Conservation (phyloP, 2,113 vertebrate genomes). For the Tupaia chinensis region DNA sequence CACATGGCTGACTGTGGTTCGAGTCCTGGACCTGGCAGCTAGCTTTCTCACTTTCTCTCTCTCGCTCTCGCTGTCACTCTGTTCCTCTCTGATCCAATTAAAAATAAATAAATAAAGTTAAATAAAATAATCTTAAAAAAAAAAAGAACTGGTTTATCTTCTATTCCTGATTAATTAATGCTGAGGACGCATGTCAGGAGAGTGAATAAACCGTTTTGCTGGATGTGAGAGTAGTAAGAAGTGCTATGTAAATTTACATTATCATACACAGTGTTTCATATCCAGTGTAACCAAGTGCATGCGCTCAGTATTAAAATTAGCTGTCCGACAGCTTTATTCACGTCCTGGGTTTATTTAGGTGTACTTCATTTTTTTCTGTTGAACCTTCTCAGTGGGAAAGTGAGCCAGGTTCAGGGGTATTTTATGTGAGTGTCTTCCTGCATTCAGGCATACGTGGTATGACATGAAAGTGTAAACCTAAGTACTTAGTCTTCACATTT, state of each 20-base stretch:
- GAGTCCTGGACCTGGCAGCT: too few species aligned
- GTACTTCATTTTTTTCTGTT: neutral
- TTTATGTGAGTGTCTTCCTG: neutral
- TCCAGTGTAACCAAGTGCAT: neutral
- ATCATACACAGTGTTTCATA: neutral
- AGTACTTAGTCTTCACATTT: neutral
- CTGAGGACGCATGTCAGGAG: neutral
- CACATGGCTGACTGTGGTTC: too few species aligned
- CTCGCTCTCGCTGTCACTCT: too few species aligned
- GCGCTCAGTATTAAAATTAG: neutral
- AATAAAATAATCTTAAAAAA: too few species aligned
- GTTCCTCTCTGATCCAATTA: too few species aligned
- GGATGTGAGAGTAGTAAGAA: neutral
- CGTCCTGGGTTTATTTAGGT: neutral
- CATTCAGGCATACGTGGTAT: neutral
- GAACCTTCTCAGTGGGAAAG: neutral
- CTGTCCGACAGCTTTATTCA: neutral
- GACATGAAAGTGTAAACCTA: neutral
- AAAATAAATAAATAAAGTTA: too few species aligned
- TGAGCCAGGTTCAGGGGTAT: neutral
- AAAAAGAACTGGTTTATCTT: too few species aligned
- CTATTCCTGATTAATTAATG: neutral
- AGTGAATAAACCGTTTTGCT: neutral
- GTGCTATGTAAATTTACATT: neutral
- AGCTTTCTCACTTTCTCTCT: too few species aligned